Percentiles rank a stretch among this genome's conserved stretches.
These are phyloP conservation scores for Leucania comma DNA, from an alignment of 2,888 invertebrate genomes.

Conservation along the genomic window DNA sequence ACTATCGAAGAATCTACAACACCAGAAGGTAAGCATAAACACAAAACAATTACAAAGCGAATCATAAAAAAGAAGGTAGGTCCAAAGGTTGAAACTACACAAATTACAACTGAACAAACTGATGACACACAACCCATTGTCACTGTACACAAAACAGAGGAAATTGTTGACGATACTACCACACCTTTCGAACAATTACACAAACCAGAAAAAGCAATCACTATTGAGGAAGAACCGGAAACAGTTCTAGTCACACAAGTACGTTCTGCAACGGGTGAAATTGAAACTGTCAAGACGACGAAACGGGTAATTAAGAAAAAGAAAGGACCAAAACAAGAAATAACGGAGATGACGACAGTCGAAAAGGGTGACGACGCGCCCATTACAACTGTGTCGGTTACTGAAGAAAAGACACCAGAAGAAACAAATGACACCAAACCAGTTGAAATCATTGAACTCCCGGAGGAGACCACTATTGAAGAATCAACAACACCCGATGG, in stretches of 20 bases:
- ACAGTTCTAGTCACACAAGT: conserved; percentile 18
- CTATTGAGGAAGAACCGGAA: not conserved
- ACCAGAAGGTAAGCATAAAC: conserved; percentile 70
- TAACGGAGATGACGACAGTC: not conserved
- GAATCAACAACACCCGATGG: conserved; percentile 66
- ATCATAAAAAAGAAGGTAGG: conserved; percentile 20
- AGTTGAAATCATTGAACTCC: conserved; percentile 65
- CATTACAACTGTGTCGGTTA: conserved; percentile 20
- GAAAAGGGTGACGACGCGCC: not conserved
- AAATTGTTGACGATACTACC: not conserved
- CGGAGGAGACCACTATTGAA: conserved; percentile 59
- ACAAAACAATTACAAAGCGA: conserved; percentile 46
- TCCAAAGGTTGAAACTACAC: conserved; percentile 6
- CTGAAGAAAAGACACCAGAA: conserved; percentile 26
- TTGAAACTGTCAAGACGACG: not conserved
- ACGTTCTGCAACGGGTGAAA: not conserved
- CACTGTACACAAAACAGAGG: conserved; percentile 64
- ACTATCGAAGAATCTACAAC: conserved; percentile 53
- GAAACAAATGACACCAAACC: conserved; percentile 47
- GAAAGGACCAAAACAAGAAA: not conserved
- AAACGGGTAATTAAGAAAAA: not conserved
- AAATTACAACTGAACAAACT: conserved; percentile 25
- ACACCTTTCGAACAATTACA: not conserved
- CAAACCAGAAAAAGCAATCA: accelerated
- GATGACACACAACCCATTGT: conserved; percentile 58